Percentiles rank a stretch among this genome's conserved stretches.
phyloP scores from a whole-genome alignment of 2,888 invertebrate genomes.

The Hyles lineata region DNA sequence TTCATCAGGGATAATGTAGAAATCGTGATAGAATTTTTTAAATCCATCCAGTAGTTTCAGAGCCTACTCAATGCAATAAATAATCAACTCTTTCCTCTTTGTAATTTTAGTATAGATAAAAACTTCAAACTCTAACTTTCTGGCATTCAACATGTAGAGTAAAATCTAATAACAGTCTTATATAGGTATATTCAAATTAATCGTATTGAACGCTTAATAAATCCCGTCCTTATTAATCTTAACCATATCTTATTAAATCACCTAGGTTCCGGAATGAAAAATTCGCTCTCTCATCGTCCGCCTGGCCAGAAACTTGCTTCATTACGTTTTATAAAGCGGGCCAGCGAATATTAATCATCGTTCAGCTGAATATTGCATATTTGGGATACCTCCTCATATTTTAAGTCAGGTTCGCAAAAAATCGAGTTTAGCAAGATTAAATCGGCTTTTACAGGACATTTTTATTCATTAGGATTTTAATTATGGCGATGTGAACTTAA shows the following conservation, averaged over 20 bases:
- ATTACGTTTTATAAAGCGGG: constrained; percentile 20
- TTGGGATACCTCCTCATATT: constrained; percentile 17
- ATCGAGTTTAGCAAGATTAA: not conserved
- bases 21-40: too few relatives aligned
- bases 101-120: too few relatives aligned
- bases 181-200: too few relatives aligned
- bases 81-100: too few relatives aligned
- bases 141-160: too few relatives aligned
- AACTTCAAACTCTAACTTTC: too few relatives aligned
- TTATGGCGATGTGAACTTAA: not conserved
- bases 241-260: not conserved
- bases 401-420: constrained; percentile 10
- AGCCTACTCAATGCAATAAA: too few relatives aligned
- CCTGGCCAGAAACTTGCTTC: constrained; percentile 16
- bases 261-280: not conserved
- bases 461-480: not conserved
- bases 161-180: too few relatives aligned
- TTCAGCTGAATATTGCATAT: constrained; percentile 26
- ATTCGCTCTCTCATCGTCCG: constrained; percentile 8
- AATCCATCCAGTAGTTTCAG: too few relatives aligned
- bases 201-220: too few relatives aligned
- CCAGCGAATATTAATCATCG: constrained; percentile 21
- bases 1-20: too few relatives aligned
- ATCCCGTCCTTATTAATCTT: too few relatives aligned
- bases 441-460: not conserved